Conservation (phyloP, 1,140 invertebrate species). For the Diuraphis noxia region DNA sequence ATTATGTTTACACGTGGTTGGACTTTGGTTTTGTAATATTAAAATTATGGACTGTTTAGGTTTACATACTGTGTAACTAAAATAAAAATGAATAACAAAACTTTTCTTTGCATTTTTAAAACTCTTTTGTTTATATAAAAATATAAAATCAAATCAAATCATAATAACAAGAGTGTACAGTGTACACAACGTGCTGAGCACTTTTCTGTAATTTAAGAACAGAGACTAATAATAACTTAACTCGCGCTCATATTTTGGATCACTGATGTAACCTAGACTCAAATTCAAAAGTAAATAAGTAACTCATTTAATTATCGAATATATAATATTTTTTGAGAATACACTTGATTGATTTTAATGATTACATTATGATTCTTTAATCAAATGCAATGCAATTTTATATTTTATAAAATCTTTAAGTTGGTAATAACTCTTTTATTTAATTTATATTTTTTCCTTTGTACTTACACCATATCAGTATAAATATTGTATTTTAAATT, state of each 20-base stretch:
- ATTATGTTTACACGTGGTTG: neutral
- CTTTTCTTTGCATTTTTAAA: neutral
- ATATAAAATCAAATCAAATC: neutral
- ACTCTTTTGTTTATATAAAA: slow-evolving; percentile 18
- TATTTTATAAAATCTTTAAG: no score
- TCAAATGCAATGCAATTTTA: no score
- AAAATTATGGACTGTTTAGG: neutral
- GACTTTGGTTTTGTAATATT: slow-evolving; percentile 5
- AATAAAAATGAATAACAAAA: slow-evolving; percentile 1
- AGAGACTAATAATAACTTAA: neutral
- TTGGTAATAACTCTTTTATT: neutral
- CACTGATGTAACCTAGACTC: no score
- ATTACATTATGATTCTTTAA: no score
- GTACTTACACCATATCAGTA: no score
- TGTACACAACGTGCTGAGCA: neutral
- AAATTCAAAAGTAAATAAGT: neutral
- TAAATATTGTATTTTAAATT: neutral
- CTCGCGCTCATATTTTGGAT: neutral
- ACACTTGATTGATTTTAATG: no score
- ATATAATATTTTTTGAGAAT: neutral
- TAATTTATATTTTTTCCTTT: neutral
- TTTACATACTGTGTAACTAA: neutral
- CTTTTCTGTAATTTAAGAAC: neutral
- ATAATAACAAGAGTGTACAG: neutral
- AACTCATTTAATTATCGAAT: neutral